Evolutionary conservation across 2,888 invertebrate species (phyloP), one percentile per base, ranked within the genome.

Genomic region (Carpatolechia fugitivella): DNA sequence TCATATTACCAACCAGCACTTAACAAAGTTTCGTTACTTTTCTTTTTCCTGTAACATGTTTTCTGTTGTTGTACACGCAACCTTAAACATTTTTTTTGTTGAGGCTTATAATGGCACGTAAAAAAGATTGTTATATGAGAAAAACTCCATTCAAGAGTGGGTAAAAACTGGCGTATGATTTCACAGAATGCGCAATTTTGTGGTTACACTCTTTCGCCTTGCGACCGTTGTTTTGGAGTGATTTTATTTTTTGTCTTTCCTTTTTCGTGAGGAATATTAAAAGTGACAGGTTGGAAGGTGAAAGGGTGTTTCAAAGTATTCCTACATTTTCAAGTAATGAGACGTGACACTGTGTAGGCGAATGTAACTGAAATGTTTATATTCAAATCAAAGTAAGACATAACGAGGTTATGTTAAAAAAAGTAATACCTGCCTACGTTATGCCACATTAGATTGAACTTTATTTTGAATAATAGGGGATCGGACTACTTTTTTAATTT

Each of bases 121-220:
- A 55, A 55, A 50, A 52, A 55, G 51, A 55, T 55, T 55, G 55
- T 50, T 47, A 51, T 55, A 55, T 36, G 55, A 55, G 55, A n/a
- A 38, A 50, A 38, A 40, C 48, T 40, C 51, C 24, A 56, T 52
- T 52, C 40, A 55, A 20, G 57, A 59, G 56, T 56, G 56, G 58
- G 56, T 48, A 51, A 41, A 57, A 57, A 49, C 49, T 55, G 61
- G 56, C 59, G 58, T 56, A 59, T 59, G 60, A 56, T 56, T 58
- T 40, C 33, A 41, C 33, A 40, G 59, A 64, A 59, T 59, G 60
- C 56, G 60, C 62, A 60, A 64, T 62, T 60, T 61, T 56, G 54
- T 50, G 60, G 57, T 60, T 62, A 62, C 49, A 52, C 54, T 49
- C 54, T 40, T 57, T 49, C 55, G 47, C 58, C 57, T 36, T 46